Evolutionary conservation across 2,797 vertebrate genomes (phyloP), one percentile per base, ranked within the genome.

Genomic region (Alcedo quadribrachys): DNA sequence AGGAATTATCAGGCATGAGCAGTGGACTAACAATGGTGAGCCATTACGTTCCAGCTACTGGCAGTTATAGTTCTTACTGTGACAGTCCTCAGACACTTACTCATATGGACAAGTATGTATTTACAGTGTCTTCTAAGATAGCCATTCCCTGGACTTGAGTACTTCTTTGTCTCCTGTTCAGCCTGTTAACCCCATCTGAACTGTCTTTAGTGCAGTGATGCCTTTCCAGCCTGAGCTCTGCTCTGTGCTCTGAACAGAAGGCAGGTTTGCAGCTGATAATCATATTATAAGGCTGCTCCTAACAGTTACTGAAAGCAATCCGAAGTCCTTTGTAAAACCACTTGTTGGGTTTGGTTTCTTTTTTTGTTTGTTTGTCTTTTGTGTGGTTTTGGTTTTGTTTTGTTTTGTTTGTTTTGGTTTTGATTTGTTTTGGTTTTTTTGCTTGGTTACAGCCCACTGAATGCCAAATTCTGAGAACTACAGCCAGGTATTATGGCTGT

Each of bases 141-240:
- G 21, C 7, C 20, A 28, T 33, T 1, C 1, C 21, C 40, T 27
- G 25, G 17, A 5, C 67, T 58, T 85, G 32, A 53, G 11, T 42
- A 6, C 15, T 65, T 32, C 6, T 58, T 45, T 2, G 0, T 20
- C 20, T 46, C 8, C 40, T 57, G 8, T 25, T 32, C 35, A 48
- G 35, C 32, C 53, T 19, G 5, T 32, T 46, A 42, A 63, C 48
- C 25, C 9, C 10, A 6, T 20, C n/a, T 50, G 32, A 68, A 2
- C 3, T 0, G 0, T 18, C 9, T 22, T 12, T 3, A 5, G 24
- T 11, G 21, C 15, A 27, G 14, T 1, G 8, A 48, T 74, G 53
- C 8, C 12, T 58, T 11, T 33, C 30, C 66, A 19, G 80, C 6
- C 18, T 16, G 32, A 21, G 1, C 12, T 68, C 15, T 0, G 0